A percentile compares a stretch with the other conserved stretches of the same genome.
Evolutionary conservation across 2,113 vertebrate genomes (phyloP).

Genomic region (Copsychus sechellarum): DNA sequence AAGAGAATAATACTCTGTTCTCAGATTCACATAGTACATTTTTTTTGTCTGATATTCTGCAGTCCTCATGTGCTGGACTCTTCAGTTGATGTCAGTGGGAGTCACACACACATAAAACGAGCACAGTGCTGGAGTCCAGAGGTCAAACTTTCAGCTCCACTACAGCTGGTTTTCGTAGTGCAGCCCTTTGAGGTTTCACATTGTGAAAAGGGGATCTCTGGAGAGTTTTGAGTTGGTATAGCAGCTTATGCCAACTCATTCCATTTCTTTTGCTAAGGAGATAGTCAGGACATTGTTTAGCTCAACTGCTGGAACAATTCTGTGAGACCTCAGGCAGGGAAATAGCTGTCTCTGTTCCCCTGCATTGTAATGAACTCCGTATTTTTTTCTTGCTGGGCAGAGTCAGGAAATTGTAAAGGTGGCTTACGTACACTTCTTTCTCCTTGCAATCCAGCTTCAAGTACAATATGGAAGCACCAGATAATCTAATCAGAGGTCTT

Average conservation of each 20-base stretch:
- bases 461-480: conserved; percentile 24
- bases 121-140: conserved; percentile 6
- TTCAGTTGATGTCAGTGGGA: conserved; percentile 56
- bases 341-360: conserved; percentile 30
- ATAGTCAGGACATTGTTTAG: conserved; percentile 43
- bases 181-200: conserved; percentile 46
- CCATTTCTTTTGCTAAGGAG: conserved; percentile 11
- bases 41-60: conserved; percentile 41
- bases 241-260: conserved; percentile 34
- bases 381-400: conserved; percentile 13
- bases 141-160: conserved; percentile 39
- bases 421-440: neutral
- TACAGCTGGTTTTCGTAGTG: conserved; percentile 39
- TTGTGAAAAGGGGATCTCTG: conserved; percentile 21
- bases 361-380: conserved; percentile 1
- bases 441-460: neutral
- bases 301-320: conserved; percentile 36
- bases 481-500: conserved; percentile 58
- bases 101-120: conserved; percentile 30
- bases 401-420: conserved; percentile 42
- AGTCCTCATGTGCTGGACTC: conserved; percentile 37
- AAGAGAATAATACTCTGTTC: conserved; percentile 23
- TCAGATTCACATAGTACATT: conserved; percentile 28
- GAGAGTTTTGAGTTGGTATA: conserved; percentile 19
- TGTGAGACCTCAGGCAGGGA: conserved; percentile 19